A percentile compares a stretch with the other conserved stretches of the same genome.
Conservation (phyloP, 2,113 vertebrate species). For the Amblyopsis rosae region DNA sequence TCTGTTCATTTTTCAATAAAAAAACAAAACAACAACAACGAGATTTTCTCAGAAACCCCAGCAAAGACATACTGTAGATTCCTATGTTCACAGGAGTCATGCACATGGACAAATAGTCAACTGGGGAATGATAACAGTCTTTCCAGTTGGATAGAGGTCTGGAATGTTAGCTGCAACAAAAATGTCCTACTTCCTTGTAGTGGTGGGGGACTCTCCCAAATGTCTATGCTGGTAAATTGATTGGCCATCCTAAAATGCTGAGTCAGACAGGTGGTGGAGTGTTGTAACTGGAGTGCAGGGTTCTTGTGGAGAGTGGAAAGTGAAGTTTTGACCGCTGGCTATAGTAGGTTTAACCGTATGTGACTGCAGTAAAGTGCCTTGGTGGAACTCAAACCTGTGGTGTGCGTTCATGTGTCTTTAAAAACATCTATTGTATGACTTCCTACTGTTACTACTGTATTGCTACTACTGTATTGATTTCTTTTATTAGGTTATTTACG, state of each 20-base stretch:
- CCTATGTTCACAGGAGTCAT: not conserved
- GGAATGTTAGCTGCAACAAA: slow-evolving; percentile 52
- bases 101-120: slow-evolving; percentile 7
- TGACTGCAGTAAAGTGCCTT: too few relatives aligned
- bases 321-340: too few relatives aligned
- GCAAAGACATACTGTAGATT: not conserved
- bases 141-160: slow-evolving; percentile 53
- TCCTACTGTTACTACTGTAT: too few relatives aligned
- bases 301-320: slow-evolving; percentile 29
- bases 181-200: slow-evolving; percentile 5
- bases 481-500: slow-evolving; percentile 37
- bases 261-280: not conserved
- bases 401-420: too few relatives aligned
- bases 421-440: not conserved
- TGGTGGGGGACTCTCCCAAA: not conserved
- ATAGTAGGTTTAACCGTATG: too few relatives aligned
- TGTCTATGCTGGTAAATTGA: not conserved
- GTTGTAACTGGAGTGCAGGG: slow-evolving; percentile 49
- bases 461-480: too few relatives aligned
- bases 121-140: slow-evolving; percentile 50
- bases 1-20: slow-evolving; percentile 67
- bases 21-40: slow-evolving; percentile 3
- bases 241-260: not conserved
- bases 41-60: not conserved
- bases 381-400: too few relatives aligned